Conservation (phyloP, 2,113 vertebrate species). For the Callospermophilus lateralis region DNA sequence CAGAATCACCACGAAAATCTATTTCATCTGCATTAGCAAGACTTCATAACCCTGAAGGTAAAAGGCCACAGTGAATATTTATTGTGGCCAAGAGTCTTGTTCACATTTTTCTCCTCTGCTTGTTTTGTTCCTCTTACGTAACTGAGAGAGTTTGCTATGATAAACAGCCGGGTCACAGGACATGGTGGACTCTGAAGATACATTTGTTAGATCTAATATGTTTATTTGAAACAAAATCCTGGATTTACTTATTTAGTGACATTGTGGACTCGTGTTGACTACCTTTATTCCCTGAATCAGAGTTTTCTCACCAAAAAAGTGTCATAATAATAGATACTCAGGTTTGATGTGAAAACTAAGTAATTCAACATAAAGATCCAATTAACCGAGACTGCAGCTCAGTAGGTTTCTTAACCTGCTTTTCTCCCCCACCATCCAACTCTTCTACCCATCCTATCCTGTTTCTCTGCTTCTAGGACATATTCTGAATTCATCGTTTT, state of each 20-base stretch:
- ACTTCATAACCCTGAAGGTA: neutral
- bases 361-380: neutral
- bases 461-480: neutral
- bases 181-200: neutral
- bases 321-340: neutral
- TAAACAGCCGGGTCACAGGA: neutral
- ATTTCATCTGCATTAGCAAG: neutral
- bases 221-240: constrained; percentile 17
- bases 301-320: neutral
- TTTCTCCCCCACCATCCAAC: neutral
- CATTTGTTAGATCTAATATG: neutral
- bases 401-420: neutral
- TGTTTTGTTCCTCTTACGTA: constrained; percentile 22
- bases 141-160: neutral
- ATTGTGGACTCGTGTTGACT: neutral
- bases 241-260: neutral
- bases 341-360: neutral
- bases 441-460: neutral
- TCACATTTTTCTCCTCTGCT: neutral
- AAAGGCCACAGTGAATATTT: neutral
- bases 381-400: neutral
- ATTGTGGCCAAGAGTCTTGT: neutral
- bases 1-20: neutral
- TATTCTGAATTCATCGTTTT: neutral
- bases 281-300: neutral